phyloP scores from a whole-genome alignment of 2,888 invertebrate genomes.

The Drosophila neonasuta region DNA sequence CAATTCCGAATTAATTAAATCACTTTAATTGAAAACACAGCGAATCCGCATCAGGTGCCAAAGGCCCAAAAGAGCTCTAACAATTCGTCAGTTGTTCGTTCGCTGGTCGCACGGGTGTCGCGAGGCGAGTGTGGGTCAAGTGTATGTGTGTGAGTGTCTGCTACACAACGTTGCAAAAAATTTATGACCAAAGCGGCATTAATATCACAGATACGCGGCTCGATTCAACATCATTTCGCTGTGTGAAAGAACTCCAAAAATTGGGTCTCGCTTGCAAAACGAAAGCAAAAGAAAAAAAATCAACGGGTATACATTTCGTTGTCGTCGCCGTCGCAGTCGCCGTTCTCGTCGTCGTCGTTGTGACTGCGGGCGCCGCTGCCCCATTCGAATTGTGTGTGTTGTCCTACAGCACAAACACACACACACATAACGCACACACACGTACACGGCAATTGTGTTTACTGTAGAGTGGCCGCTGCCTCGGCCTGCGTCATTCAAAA shows the following conservation, averaged over 20 bases:
- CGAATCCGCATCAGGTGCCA: conserved; percentile 54
- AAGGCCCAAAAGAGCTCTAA: conserved; percentile 19
- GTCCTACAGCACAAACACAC: conserved; percentile 30
- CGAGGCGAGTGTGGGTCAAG: conserved; percentile 55
- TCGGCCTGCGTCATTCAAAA: conserved; percentile 58
- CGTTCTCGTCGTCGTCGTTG: conserved; percentile 33
- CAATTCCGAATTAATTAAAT: conserved; percentile 72
- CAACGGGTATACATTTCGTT: conserved; percentile 64
- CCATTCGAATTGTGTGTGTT: conserved; percentile 50
- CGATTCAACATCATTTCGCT: conserved; percentile 13
- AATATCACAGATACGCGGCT: conserved; percentile 23
- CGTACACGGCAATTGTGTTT: conserved; percentile 40
- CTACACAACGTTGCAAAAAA: conserved; percentile 26
- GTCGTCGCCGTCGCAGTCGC: conserved; percentile 32
- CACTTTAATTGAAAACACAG: conserved; percentile 53
- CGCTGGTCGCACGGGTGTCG: conserved; percentile 8
- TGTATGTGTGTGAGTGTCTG: conserved; percentile 32
- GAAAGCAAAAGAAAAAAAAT: conserved; percentile 14
- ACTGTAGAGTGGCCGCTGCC: conserved; percentile 52
- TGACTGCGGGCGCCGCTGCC: conserved; percentile 36
- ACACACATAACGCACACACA: conserved; percentile 5
- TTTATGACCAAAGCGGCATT: conserved; percentile 45
- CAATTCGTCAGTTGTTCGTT: conserved; percentile 23
- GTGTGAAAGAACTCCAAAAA: conserved; percentile 47
- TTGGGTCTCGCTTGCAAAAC: conserved; percentile 58